These are phyloP conservation scores for Neelides folsomi DNA, from an alignment of 2,888 invertebrate genomes.

Conservation along the genomic window DNA sequence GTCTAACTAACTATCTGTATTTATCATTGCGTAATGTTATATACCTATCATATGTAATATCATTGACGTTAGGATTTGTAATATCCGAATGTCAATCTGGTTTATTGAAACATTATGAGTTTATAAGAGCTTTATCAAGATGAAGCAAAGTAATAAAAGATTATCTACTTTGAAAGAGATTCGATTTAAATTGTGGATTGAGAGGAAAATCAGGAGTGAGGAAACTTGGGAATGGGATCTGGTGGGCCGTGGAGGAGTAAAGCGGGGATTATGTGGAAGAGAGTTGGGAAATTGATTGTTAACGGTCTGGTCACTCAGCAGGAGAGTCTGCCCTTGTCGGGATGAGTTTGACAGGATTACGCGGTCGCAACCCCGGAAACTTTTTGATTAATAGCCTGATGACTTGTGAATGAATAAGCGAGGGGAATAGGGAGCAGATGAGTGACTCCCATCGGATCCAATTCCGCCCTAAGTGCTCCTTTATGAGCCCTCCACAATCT, in stretches of 20 bases:
- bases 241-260: not conserved
- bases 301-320: conserved; percentile 18
- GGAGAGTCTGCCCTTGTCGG: conserved; percentile 6
- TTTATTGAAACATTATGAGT: too few species aligned
- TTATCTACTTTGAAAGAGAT: not conserved
- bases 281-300: conserved; percentile 15
- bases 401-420: conserved; percentile 33
- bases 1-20: too few species aligned
- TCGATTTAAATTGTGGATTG: not conserved
- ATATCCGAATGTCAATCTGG: too few species aligned
- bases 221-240: not conserved
- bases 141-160: not conserved
- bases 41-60: too few species aligned
- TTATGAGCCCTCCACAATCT: not conserved
- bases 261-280: conserved; percentile 1
- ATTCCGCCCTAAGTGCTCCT: not conserved
- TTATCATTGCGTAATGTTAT: too few species aligned
- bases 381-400: conserved; percentile 34
- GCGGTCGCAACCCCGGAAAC: conserved; percentile 25
- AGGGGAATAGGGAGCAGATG: conserved; percentile 32
- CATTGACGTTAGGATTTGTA: too few species aligned
- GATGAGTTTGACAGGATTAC: conserved; percentile 33
- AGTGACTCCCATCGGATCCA: conserved; percentile 27
- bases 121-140: too few species aligned
- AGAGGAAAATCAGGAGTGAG: not conserved